Base-by-base conservation (phyloP, 1,140 invertebrate genomes). In the Drosophila albomicans region DNA sequence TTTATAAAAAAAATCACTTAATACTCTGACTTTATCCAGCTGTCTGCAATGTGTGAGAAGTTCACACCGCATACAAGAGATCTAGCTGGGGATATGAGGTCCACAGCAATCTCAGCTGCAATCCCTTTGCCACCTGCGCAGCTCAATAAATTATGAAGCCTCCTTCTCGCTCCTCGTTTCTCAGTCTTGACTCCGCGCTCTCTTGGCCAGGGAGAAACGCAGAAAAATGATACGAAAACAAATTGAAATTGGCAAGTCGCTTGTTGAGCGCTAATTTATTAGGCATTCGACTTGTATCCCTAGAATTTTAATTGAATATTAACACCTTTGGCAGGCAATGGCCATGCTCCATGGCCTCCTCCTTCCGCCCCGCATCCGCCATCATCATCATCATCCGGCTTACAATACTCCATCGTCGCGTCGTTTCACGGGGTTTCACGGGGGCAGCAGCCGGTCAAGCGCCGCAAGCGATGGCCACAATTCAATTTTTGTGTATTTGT, bases 271-370 rank as follows among this genome's bases (percentile, higher is more conserved):
- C 70, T 88, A 87, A 87, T 87, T 87, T 87, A 87, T 87, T 88
- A 45, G 78, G 48, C 82, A 78, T 38, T 66, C 81, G 77, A 41
- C 73, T 35, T 51, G 69, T 58, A 72, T 78, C 72, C 73, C 82
- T 88, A 87, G 84, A 87, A 87, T 87, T 87, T 87, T 87, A 87
- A 87, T 87, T 87, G 82, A 87, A 87, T 87, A 87, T 87, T 87
- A 88, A 88, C 82, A 87, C 82, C 82, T 87, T 87, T 87, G 84
- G 79, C 82, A 71, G 69, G 63, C 62, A 48, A 48, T 48, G 13
- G 57, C 54, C 54, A 43, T 32, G 32, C 13, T 56, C 15, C 20
- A n/a, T 16, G 6, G 30, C 16, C 16, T 8, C 32, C 32, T 38
- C 7, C 35, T 1, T 2, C 35, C 32, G 1, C 45, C 20, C 20